Evolutionary conservation across 2,113 vertebrate species (phyloP), one percentile per base, ranked within the genome.

Genomic region (Camelus bactrianus): DNA sequence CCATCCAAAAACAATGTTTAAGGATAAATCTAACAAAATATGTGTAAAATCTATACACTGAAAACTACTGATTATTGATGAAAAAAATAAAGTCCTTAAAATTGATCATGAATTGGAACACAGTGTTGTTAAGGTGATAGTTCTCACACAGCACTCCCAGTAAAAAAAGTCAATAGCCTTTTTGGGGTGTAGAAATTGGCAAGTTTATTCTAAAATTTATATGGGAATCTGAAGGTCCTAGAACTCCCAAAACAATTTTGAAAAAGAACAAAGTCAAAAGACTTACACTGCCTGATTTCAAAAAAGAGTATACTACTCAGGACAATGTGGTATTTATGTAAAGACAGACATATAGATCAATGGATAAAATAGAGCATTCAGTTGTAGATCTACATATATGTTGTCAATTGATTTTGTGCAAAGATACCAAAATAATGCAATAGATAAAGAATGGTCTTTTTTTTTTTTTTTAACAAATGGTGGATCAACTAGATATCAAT

Each of bases 1-100:
- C 52, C 11, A 64, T n/a, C 35, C 54, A 5, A 72, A 89, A 80
- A 70, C 17, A 64, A 54, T 90, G 32, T 52, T 89, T 72, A 65
- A 56, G 10, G 72, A 16, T 91, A 91, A 79, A 65, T 77, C 54
- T 89, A 83, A 67, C 48, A 56, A 81, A 73, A 89, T 83, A 76
- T 76, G 22, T 84, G 9, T 42, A 64, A 73, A 9, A 64, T 24
- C n/a, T 72, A 0, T 56, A 50, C 15, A 73, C 30, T 72, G 54
- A 85, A 86, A 96, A 89, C n/a, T 72, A 32, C 8, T 65, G 79
- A 38, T 83, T 89, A 76, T 20, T 85, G 62, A 56, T 81, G 14
- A 83, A 75, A 84, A 42, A 85, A 84, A 56, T 96, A 50, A 56
- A 89, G 50, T 94, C 73, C 42, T 87, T 89, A 76, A 56, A 89